Evolutionary conservation across 30 jellyfish, hydroid and myxozoan genomes (phyloP).

Genomic region (Catostylus mosaicus): DNA sequence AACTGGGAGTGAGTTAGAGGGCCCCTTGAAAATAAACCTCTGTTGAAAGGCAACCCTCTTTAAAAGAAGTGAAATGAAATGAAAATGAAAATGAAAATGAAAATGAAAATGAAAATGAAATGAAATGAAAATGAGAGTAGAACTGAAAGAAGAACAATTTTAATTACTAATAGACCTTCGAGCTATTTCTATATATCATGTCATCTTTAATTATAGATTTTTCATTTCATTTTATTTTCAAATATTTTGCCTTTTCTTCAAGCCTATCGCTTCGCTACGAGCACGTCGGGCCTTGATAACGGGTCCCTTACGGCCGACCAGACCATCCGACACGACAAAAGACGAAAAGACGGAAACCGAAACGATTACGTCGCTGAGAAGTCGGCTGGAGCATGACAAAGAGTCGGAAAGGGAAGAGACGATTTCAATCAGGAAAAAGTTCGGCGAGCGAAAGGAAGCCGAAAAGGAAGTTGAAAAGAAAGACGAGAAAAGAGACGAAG

Average conservation of each 20-base stretch:
- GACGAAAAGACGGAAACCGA: slow-evolving; percentile 62
- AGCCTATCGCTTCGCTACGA: slow-evolving; percentile 39
- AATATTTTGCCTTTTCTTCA: not conserved
- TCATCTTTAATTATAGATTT: no score
- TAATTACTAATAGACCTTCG: no score
- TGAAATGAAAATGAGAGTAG: no score
- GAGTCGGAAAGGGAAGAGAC: slow-evolving; percentile 58
- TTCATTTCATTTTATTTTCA: no score
- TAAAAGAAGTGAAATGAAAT: no score
- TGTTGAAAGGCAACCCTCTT: no score
- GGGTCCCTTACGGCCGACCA: slow-evolving; percentile 63
- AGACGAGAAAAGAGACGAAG: slow-evolving; percentile 61
- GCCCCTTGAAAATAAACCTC: no score
- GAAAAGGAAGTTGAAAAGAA: slow-evolving; percentile 62
- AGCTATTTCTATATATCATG: no score
- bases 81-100: no score
- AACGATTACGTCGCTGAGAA: slow-evolving; percentile 23
- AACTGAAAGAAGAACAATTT: no score
- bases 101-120: no score
- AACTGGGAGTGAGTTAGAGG: no score
- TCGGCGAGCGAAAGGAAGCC: slow-evolving; percentile 62
- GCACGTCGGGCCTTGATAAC: slow-evolving; percentile 27
- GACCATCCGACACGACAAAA: slow-evolving; percentile 40
- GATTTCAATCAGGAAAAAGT: slow-evolving; percentile 59
- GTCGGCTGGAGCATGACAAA: slow-evolving; percentile 53